These are phyloP conservation scores for Gila orcuttii DNA, from an alignment of 2,113 vertebrate genomes.

Conservation along the genomic window DNA sequence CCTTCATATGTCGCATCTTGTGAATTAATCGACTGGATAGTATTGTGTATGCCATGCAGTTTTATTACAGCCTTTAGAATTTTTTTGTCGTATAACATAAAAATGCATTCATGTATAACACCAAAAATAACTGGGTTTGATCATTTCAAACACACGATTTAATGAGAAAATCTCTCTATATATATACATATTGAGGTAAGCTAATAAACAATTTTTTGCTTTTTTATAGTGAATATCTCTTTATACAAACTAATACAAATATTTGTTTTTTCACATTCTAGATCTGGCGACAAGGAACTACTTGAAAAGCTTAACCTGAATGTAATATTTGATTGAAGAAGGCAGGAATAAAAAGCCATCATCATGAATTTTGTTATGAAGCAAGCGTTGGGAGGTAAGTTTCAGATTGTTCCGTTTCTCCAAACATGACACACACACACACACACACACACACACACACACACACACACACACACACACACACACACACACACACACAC, in stretches of 20 bases:
- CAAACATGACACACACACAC: neutral
- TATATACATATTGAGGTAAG: no score
- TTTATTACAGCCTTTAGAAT: neutral
- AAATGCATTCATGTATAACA: neutral
- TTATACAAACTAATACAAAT: neutral
- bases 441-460: no score
- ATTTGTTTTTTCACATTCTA: constrained; percentile 47
- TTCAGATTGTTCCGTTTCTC: constrained; percentile 13
- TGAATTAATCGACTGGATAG: neutral
- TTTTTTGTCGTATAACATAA: neutral
- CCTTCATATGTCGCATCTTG: constrained; percentile 67
- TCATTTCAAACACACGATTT: neutral
- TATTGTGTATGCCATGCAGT: neutral
- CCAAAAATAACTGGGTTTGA: neutral
- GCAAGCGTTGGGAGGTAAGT: constrained; percentile 92
- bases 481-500: no score
- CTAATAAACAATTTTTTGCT: no score
- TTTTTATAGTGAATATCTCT: neutral
- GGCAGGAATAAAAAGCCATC: constrained; percentile 81
- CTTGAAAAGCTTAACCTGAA: constrained; percentile 69
- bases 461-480: no score
- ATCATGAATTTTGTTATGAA: constrained; percentile 96
- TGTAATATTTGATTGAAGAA: constrained; percentile 77
- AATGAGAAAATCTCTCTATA: neutral
- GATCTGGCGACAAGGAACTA: constrained; percentile 68